phyloP scores from a whole-genome alignment of 2,888 invertebrate genomes.

The Elgonia sp. region DNA sequence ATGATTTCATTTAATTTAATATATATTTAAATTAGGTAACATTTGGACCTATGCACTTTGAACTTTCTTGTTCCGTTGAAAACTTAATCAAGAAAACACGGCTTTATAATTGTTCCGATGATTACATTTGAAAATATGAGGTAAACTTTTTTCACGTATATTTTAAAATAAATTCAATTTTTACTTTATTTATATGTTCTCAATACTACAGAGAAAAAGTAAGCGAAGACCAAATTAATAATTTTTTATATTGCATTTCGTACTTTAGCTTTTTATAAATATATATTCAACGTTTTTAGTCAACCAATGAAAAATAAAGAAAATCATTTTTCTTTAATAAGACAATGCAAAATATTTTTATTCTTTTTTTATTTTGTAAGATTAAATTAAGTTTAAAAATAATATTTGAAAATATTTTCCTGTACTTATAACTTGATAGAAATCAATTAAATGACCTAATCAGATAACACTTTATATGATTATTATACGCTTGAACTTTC shows the following conservation, averaged over 20 bases:
- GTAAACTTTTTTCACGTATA: not conserved
- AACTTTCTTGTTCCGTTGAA: not conserved
- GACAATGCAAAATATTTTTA: no score
- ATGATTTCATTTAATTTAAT: not conserved
- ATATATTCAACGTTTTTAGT: no score
- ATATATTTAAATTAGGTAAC: not conserved
- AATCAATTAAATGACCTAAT: not conserved
- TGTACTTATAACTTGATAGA: not conserved
- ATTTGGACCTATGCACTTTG: not conserved
- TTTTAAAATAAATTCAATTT: not conserved
- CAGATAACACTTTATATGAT: not conserved
- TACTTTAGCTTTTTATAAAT: no score
- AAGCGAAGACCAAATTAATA: no score
- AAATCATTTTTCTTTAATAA: no score
- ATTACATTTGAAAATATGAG: not conserved
- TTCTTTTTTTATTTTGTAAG: no score
- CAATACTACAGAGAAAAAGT: no score
- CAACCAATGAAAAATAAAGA: no score
- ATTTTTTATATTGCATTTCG: no score
- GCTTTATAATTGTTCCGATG: not conserved
- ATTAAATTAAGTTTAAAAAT: no score
- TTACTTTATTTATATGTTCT: not conserved
- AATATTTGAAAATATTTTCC: not conserved
- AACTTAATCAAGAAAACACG: not conserved
- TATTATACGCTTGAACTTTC: not conserved